A percentile compares a stretch with the other conserved stretches of the same genome.
phyloP scores from a whole-genome alignment of 2,888 invertebrate genomes.

The Brachyopa scutellaris region DNA sequence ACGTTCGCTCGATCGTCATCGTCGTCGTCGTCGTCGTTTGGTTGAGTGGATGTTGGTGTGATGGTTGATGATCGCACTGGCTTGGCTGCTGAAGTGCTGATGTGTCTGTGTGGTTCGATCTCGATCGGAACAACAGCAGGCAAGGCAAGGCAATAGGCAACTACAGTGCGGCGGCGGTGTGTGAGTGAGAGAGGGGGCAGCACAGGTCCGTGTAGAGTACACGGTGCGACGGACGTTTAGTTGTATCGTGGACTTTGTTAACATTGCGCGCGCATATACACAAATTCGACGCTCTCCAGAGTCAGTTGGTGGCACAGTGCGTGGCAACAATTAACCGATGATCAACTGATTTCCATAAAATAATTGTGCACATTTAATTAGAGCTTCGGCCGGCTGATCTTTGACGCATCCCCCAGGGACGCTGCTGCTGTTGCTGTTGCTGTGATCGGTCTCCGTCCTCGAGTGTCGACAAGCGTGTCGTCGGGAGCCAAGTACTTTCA shows the following conservation, averaged over 20 bases:
- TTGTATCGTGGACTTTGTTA: slow-evolving; percentile 82
- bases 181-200: slow-evolving; percentile 75
- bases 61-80: slow-evolving; percentile 1
- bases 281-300: slow-evolving; percentile 70
- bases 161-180: slow-evolving; percentile 58
- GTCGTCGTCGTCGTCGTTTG: background rate
- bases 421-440: slow-evolving; percentile 11
- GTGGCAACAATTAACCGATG: slow-evolving; percentile 70
- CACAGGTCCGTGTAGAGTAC: slow-evolving; percentile 82
- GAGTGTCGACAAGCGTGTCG: slow-evolving; percentile 50
- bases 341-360: slow-evolving; percentile 68
- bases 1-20: slow-evolving; percentile 22
- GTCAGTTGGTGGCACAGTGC: slow-evolving; percentile 68
- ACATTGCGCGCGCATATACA: slow-evolving; percentile 81
- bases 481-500: no score
- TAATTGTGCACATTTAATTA: slow-evolving; percentile 69
- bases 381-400: slow-evolving; percentile 49
- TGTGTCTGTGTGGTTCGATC: slow-evolving; percentile 43
- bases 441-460: slow-evolving; percentile 1
- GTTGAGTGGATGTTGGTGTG: slow-evolving; percentile 1
- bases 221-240: slow-evolving; percentile 82
- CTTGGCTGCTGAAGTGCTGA: background rate
- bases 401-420: slow-evolving; percentile 13
- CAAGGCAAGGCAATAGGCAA: slow-evolving; percentile 30
- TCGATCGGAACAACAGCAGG: slow-evolving; percentile 5